phyloP scores from a whole-genome alignment of 2,797 vertebrate genomes.

The Pelodytes ibericus region DNA sequence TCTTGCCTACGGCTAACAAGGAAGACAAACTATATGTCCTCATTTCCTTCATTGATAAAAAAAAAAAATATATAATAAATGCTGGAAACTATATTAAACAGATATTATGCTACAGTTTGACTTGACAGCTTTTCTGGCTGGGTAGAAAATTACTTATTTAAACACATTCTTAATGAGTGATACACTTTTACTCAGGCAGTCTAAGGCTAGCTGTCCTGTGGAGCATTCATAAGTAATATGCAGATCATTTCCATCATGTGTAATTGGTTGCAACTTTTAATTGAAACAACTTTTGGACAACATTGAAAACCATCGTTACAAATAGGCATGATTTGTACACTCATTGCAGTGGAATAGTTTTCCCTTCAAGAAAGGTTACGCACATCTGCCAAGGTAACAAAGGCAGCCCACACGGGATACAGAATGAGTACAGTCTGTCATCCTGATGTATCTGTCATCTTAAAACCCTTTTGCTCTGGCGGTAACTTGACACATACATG shows the following conservation, averaged over 20 bases:
- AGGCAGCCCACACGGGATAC: slow-evolving; percentile 25
- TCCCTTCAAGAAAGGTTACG: slow-evolving; percentile 20
- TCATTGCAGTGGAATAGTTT: background rate
- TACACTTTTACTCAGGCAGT: background rate
- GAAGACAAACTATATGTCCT: no score
- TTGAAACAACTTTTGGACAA: slow-evolving; percentile 55
- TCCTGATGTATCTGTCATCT: slow-evolving; percentile 69
- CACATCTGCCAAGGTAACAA: slow-evolving; percentile 21
- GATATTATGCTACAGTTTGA: background rate
- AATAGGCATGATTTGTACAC: background rate
- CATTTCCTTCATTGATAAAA: no score
- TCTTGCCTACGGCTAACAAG: no score
- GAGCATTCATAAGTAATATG: slow-evolving; percentile 18
- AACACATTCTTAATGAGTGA: slow-evolving; percentile 15
- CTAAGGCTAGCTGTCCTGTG: background rate
- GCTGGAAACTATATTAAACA: slow-evolving; percentile 4
- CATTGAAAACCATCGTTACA: slow-evolving; percentile 24
- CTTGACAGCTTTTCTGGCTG: background rate
- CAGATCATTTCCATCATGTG: slow-evolving; percentile 26
- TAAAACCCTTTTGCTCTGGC: slow-evolving; percentile 67
- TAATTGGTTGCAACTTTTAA: slow-evolving; percentile 41
- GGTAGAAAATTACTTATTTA: slow-evolving; percentile 8
- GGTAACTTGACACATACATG: slow-evolving; percentile 68
- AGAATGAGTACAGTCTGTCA: slow-evolving; percentile 62
- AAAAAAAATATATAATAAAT: no score